Evolutionary conservation across 2,888 invertebrate genomes (phyloP), one percentile per base, ranked within the genome.

Genomic region (Aphrophora alni): DNA sequence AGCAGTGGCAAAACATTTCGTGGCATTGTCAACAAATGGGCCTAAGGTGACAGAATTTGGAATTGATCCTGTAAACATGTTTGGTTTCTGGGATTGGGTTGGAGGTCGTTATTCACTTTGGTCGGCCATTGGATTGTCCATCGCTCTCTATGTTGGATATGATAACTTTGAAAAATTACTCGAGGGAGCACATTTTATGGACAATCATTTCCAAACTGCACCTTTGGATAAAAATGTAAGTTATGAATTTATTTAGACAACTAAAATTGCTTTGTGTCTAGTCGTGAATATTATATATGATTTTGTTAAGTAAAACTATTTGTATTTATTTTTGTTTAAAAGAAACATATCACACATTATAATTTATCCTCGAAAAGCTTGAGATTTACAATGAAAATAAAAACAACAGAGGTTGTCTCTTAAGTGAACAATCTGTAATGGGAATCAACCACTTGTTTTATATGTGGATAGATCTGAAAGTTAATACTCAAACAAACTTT

Each of bases 21-120:
- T 99, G 2, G 99, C 99, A 12, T 89, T 99, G 17, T 99, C 99
- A 3, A 99, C 99, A 0, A 99, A 99, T 88, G 93, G 90, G 26
- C 91, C 93, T 84, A 97, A 98, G 88, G 99, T 98, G n/a, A 95
- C 94, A 26, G 97, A 95, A 44, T 99, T 99, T 89, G 99, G 99
- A 21, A 99, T 99, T 86, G 96, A 98, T 88, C 93, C 96, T 84
- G 94, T 94, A 85, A 99, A 99, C 88, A 99, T 99, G 98, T 99
- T 99, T 90, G 98, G 95, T 26, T 99, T 99, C 89, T 99, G 99
- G 99, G 99, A 99, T 90, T 99, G 99, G 98, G 99, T 99, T 71
- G 99, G 99, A 44, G 99, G 99, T 85, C 94, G 99, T 87, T 94
- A 94, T 86, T 99, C 99, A 0, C 90, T 99, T 12, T 99, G 99